phyloP scores from a whole-genome alignment of 2,113 vertebrate genomes.

The Cepphus grylle region DNA sequence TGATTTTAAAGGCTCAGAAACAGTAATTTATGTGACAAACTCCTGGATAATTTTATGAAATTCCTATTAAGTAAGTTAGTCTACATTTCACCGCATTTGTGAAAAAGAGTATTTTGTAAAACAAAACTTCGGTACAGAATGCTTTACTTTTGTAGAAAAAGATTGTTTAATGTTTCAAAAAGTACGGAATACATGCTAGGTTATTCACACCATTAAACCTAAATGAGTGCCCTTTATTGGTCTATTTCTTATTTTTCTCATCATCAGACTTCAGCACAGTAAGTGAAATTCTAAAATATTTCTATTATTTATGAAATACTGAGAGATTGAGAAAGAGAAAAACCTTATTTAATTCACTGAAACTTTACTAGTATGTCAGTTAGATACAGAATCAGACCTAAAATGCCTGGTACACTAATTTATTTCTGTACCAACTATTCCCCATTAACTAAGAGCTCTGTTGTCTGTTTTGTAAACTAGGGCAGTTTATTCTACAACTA shows the following conservation, averaged over 20 bases:
- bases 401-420: not conserved
- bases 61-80: not conserved
- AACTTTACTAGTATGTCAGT: not conserved
- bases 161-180: not conserved
- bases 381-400: not conserved
- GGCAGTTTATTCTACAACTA: not conserved
- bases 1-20: slow-evolving; percentile 5
- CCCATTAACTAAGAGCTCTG: not conserved
- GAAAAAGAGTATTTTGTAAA: not conserved
- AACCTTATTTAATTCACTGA: not conserved
- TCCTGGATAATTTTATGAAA: not conserved
- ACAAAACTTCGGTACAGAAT: not conserved
- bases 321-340: not conserved
- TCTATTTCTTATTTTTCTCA: not conserved
- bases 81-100: not conserved
- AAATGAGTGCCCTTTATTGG: not conserved
- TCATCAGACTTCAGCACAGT: not conserved
- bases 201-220: not conserved
- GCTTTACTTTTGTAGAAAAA: not conserved
- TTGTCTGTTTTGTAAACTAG: not conserved
- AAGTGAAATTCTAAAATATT: not conserved
- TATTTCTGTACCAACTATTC: not conserved
- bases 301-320: not conserved
- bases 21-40: not conserved
- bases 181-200: not conserved